A percentile compares a stretch with the other conserved stretches of the same genome.
Conservation (phyloP, 2,113 vertebrate genomes). For the Spermophilus dauricus region DNA sequence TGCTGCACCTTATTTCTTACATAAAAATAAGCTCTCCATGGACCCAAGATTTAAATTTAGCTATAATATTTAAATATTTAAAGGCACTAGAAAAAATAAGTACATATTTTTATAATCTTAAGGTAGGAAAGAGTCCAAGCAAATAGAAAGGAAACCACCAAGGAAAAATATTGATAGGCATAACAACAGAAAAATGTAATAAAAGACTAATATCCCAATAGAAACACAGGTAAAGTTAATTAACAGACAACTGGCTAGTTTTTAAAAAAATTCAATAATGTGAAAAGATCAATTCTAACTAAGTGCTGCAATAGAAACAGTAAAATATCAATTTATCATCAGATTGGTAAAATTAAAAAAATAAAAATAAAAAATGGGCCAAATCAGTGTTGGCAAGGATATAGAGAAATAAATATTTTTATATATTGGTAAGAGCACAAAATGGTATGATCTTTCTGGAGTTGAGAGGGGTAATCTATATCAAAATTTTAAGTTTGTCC, state of each 20-base stretch:
- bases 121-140: background rate
- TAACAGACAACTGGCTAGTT: background rate
- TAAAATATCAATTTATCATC: background rate
- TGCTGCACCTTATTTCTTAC: background rate
- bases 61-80: background rate
- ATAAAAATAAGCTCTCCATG: background rate
- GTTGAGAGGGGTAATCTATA: background rate
- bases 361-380: background rate
- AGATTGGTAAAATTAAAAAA: background rate
- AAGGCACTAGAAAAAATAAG: background rate
- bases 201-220: background rate
- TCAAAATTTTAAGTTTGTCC: background rate
- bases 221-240: constrained; percentile 1
- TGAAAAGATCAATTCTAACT: background rate
- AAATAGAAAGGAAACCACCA: background rate
- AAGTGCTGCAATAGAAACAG: background rate
- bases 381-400: background rate
- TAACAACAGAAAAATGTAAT: background rate
- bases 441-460: background rate
- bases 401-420: background rate
- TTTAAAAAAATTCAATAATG: constrained; percentile 19
- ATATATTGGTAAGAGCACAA: background rate
- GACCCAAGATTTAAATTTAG: constrained; percentile 22
- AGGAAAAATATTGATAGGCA: background rate
- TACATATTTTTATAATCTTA: constrained; percentile 3